Evolutionary conservation across 1,140 invertebrate genomes (phyloP), one percentile per base, ranked within the genome.

Genomic region (Drosophila saltans): DNA sequence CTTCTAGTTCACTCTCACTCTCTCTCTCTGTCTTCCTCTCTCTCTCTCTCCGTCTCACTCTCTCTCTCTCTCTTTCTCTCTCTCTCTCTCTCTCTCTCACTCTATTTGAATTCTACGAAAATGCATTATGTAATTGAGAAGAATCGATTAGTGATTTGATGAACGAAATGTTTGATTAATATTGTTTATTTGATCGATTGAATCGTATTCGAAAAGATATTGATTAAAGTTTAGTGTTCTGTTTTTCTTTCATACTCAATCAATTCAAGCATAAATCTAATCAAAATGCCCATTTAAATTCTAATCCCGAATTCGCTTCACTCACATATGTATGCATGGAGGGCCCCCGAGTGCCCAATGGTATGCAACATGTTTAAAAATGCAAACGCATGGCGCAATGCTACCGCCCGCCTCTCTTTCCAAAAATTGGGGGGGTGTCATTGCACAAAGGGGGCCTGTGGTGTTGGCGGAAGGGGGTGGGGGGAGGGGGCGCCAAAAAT

Each of bases 341-440:
- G 33, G 40, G 9, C 57, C 28, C 36, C 72, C 69, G 39, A 63
- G 70, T 80, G 83, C 85, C 64, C 80, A 81, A 82, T 88, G 80
- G 83, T 86, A 86, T 88, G 83, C 82, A 88, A 75, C 75, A 72
- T 86, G 80, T 73, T 88, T 88, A 79, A 86, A 86, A 86, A 85
- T 85, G 72, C 82, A 85, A 73, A 45, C 63, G 75, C 72, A 66
- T 33, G 71, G 55, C 72, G 58, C n/a, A 52, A 41, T 40, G 10
- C 48, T 11, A n/a, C 33, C 6, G 57, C 63, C 16, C 16, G 16
- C 16, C 16, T 56, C 63, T 41, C 33, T 36, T 36, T 36, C 45
- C 26, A 52, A 26, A 16, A 0, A 16, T 16, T 24, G 33, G 33
- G 33, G 33, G 3, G 33, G 33, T 4, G 4, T 5, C 33, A 7